Conservation (phyloP, 2,888 invertebrate species). For the Gerris lacustris region DNA sequence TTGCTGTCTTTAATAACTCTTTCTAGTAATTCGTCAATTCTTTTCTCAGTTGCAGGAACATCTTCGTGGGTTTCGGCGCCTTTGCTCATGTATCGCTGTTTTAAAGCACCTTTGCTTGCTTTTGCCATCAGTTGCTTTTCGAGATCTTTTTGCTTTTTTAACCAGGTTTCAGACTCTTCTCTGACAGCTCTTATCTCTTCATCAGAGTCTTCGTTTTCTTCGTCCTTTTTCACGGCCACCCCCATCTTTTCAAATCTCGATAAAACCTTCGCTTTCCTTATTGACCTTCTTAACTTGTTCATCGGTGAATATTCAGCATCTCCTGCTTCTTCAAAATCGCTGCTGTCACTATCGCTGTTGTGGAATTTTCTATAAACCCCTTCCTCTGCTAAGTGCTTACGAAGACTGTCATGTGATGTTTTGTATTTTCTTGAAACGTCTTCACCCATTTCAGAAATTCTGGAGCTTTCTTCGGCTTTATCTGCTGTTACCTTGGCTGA, state of each 20-base stretch:
- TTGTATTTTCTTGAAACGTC: background rate
- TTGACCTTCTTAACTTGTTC: background rate
- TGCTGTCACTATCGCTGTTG: background rate
- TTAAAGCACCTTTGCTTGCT: conserved; percentile 3
- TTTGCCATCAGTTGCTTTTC: conserved; percentile 1
- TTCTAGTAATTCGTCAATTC: background rate
- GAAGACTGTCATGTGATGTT: background rate
- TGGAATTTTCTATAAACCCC: background rate
- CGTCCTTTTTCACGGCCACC: background rate
- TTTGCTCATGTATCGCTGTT: background rate
- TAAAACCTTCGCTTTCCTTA: background rate
- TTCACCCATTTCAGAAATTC: background rate
- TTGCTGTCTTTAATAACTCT: background rate
- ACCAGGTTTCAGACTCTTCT: background rate
- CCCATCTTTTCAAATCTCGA: background rate
- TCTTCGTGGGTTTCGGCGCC: background rate
- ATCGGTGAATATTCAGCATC: background rate
- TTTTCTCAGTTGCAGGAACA: background rate
- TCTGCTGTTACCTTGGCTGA: background rate
- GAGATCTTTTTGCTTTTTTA: background rate
- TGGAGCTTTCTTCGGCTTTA: background rate
- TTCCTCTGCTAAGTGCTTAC: background rate
- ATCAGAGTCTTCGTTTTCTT: background rate
- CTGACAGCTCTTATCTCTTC: background rate
- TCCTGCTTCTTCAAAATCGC: background rate